Evolutionary conservation across 2,797 vertebrate genomes (phyloP).

Genomic region (Novumbra hubbsi): DNA sequence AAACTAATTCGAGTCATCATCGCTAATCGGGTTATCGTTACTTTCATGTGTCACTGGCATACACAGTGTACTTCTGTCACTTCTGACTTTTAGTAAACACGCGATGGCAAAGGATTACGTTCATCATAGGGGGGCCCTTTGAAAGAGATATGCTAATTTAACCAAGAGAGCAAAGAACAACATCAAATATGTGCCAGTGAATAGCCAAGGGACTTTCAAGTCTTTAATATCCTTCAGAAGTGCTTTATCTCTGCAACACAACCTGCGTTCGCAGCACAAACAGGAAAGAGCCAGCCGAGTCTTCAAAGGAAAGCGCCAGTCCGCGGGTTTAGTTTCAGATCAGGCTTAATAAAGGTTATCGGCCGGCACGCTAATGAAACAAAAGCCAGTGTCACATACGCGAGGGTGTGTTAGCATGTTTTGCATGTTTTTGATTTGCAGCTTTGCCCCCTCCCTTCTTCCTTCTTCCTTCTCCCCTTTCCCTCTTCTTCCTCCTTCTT

Average conservation of each 20-base stretch:
- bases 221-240: conserved; percentile 92
- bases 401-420: conserved; percentile 58
- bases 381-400: conserved; percentile 77
- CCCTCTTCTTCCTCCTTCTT: conserved; percentile 19
- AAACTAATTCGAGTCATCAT: conserved; percentile 83
- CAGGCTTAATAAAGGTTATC: conserved; percentile 96
- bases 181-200: conserved; percentile 96
- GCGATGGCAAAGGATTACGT: conserved; percentile 87
- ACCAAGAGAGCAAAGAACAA: conserved; percentile 88
- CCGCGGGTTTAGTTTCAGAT: conserved; percentile 88
- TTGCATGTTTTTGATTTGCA: conserved; percentile 6
- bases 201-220: conserved; percentile 95
- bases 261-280: conserved; percentile 87
- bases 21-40: conserved; percentile 84
- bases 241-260: conserved; percentile 91
- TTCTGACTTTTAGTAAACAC: conserved; percentile 90
- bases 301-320: conserved; percentile 84
- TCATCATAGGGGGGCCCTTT: conserved; percentile 80
- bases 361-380: conserved; percentile 85
- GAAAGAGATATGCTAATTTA: conserved; percentile 97
- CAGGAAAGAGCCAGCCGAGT: conserved; percentile 82
- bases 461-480: conserved; percentile 18
- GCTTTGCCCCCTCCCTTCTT: conserved; percentile 37
- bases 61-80: conserved; percentile 87
- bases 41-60: conserved; percentile 89